Percentiles rank a stretch among this genome's conserved stretches.
Conservation (phyloP, 2,113 vertebrate species). For the Hippocampus comes region DNA sequence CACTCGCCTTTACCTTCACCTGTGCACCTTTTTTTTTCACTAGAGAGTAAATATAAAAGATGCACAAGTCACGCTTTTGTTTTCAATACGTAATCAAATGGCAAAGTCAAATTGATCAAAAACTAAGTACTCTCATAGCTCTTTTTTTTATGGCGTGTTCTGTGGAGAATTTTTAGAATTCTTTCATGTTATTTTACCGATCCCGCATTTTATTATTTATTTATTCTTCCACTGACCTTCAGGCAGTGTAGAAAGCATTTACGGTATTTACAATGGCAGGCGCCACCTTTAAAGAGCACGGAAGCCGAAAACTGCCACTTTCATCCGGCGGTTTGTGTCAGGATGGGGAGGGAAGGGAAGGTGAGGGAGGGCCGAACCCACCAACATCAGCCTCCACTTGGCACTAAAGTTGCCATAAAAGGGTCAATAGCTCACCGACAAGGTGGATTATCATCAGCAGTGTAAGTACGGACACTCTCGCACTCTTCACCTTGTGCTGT, state of each 20-base stretch:
- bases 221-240: too few species aligned
- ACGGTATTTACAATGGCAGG: too few species aligned
- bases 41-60: slow-evolving; percentile 19
- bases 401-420: neutral
- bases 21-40: neutral
- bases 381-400: neutral
- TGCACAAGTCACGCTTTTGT: neutral
- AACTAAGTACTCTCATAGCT: too few species aligned
- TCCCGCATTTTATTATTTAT: too few species aligned
- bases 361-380: neutral
- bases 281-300: neutral
- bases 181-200: too few species aligned
- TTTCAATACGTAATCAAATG: too few species aligned
- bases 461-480: neutral
- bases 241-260: too few species aligned
- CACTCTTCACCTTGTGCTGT: neutral
- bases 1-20: slow-evolving; percentile 13
- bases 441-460: neutral
- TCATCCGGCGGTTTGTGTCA: neutral
- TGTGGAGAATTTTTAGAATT: too few species aligned
- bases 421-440: neutral
- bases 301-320: neutral
- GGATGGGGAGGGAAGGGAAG: neutral
- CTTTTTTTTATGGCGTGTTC: too few species aligned
- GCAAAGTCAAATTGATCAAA: too few species aligned